Conservation (phyloP, 2,797 vertebrate genomes). For the Sebastes elongatus region DNA sequence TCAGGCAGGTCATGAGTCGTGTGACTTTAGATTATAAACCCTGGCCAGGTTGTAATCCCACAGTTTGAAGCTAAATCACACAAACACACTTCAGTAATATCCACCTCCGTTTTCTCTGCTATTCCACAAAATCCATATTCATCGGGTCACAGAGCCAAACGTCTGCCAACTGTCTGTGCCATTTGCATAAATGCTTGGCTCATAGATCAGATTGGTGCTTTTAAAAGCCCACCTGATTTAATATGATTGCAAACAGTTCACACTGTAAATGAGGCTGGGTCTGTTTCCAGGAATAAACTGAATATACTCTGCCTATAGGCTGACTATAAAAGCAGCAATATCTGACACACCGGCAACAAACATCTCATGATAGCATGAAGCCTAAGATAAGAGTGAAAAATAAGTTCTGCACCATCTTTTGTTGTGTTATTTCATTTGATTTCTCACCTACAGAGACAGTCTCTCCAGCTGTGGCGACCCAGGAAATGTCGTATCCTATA, state of each 20-base stretch:
- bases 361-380: background rate
- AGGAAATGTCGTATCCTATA: background rate
- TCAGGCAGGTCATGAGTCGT: background rate
- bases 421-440: background rate
- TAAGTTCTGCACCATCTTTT: background rate
- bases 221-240: constrained; percentile 28
- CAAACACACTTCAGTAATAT: background rate
- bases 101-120: background rate
- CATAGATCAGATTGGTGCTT: constrained; percentile 1
- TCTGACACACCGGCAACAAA: background rate
- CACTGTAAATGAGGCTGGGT: background rate
- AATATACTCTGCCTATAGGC: background rate
- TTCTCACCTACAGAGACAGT: constrained; percentile 5
- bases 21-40: background rate
- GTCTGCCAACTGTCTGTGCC: constrained; percentile 10
- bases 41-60: background rate
- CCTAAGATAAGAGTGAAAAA: no score
- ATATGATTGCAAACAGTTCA: background rate
- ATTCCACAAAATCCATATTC: constrained; percentile 5
- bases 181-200: constrained; percentile 26
- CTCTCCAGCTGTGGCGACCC: constrained; percentile 8
- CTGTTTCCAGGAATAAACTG: background rate
- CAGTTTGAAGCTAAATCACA: background rate
- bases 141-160: constrained; percentile 5
- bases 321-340: background rate